phyloP scores from a whole-genome alignment of 2,888 invertebrate genomes.

The Lomographa bimaculata region DNA sequence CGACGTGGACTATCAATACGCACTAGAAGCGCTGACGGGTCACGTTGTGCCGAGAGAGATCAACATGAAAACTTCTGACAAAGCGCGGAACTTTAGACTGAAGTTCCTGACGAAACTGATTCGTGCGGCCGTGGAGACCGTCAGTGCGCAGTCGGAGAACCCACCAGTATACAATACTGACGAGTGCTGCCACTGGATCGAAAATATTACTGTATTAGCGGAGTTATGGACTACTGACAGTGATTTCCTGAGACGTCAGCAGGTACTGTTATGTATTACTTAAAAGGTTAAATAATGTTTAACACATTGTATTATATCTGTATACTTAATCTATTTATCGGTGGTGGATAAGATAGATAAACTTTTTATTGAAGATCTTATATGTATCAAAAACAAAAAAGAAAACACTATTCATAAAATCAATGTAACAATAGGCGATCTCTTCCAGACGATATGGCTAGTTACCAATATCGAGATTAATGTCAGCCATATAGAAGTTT shows the following conservation, averaged over 20 bases:
- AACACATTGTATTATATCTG: too few species aligned
- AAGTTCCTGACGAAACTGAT: conserved; percentile 90
- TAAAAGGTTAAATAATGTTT: too few species aligned
- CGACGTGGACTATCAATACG: conserved; percentile 87
- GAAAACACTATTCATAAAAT: too few species aligned
- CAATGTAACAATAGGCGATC: too few species aligned
- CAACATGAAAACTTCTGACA: conserved; percentile 86
- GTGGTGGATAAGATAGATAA: too few species aligned
- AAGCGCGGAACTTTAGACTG: conserved; percentile 86
- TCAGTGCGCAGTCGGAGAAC: conserved; percentile 82
- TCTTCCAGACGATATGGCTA: too few species aligned
- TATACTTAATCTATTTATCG: too few species aligned
- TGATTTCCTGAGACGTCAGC: conserved; percentile 89
- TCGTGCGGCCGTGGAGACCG: conserved; percentile 88
- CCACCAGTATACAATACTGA: conserved; percentile 64
- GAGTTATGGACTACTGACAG: conserved; percentile 90
- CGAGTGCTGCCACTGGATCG: conserved; percentile 86
- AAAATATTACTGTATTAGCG: conserved; percentile 87
- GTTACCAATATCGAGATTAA: too few species aligned
- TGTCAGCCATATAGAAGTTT: too few species aligned
- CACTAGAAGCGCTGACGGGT: conserved; percentile 74
- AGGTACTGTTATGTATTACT: conserved; percentile 85
- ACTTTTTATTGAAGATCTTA: neutral
- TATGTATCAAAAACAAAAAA: too few species aligned
- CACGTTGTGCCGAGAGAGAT: conserved; percentile 78